Evolutionary conservation across 2,797 vertebrate genomes (phyloP).

Genomic region (Mormyrus proboscirostris): DNA sequence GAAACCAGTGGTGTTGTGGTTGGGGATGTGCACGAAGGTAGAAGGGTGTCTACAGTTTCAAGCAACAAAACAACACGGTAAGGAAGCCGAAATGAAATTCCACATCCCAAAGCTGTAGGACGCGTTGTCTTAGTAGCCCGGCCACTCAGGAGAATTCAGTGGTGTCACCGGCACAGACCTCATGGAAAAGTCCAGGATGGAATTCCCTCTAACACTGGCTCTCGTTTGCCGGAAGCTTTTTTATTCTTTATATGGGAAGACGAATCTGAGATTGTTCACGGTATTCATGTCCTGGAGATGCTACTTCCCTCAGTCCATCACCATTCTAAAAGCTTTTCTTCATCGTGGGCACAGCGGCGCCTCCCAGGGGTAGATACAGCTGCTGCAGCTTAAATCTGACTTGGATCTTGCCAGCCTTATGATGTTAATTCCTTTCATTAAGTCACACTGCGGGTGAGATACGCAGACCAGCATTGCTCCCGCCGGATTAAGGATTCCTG

Average conservation of each 20-base stretch:
- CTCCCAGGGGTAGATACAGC: not conserved
- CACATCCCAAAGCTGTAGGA: not conserved
- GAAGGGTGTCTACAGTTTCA: not conserved
- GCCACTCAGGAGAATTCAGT: not conserved
- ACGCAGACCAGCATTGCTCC: not conserved
- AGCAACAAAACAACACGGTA: no score
- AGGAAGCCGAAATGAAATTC: not conserved
- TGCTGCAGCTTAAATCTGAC: not conserved
- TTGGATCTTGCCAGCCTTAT: not conserved
- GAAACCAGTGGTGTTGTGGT: not conserved
- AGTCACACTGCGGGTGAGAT: not conserved
- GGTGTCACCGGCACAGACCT: not conserved
- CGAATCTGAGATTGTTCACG: not conserved
- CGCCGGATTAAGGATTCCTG: not conserved
- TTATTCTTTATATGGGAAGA: not conserved
- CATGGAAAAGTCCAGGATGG: not conserved
- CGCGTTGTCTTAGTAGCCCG: not conserved
- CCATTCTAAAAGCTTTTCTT: not conserved
- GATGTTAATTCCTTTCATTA: not conserved
- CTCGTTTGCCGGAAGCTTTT: not conserved
- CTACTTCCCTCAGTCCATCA: not conserved
- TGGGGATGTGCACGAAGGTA: not conserved
- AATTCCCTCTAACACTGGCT: not conserved
- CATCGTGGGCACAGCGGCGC: not conserved
- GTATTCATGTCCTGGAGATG: not conserved